Base-by-base conservation (phyloP, 1,140 invertebrate species). In the Linepithema humile region DNA sequence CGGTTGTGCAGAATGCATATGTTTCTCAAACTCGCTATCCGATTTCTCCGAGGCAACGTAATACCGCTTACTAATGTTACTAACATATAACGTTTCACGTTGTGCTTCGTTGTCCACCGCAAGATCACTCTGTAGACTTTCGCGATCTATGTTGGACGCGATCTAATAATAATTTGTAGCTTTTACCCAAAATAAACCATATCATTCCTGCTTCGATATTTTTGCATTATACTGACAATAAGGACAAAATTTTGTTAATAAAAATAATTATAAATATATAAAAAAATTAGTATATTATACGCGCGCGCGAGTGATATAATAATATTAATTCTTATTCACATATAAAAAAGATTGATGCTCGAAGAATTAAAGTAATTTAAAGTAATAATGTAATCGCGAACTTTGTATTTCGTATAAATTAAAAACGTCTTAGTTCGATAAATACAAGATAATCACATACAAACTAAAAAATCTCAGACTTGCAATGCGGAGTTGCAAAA, bases 41-140 rank as follows among this genome's bases (percentile, higher is more conserved):
- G 40, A 82, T 88, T 87, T 88, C 85, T 45, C 23, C 45, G 20
- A 2, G 26, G 86, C 67, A 88, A 88, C 82, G 48, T 57, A 82
- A 88, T 77, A 82, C 82, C 53, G 9, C 50, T 74, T 80, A 53
- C 82, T 88, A 84, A 84, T 69, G 82, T 88, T 82, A 74, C 85
- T 69, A 38, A 43, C 67, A 69, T 87, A 84, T 88, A 88, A 80
- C 32, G 62, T 88, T 88, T 74, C 86, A 62, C 43, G 23, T n/a
- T 73, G 65, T 73, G 59, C 60, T 48, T 74, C 85, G 70, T 78
- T 73, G 85, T 38, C 50, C 23, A 29, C 40, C 7, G 40, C 45
- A 20, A 55, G 17, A 69, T 78, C 32, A 50, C 23, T 40, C 23
- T 2, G 35, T 12, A 9, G 50, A 55, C 48, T 70, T 57, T 80